These are phyloP conservation scores for Oostethus manadensis DNA, from an alignment of 2,113 vertebrate genomes.

Conservation along the genomic window DNA sequence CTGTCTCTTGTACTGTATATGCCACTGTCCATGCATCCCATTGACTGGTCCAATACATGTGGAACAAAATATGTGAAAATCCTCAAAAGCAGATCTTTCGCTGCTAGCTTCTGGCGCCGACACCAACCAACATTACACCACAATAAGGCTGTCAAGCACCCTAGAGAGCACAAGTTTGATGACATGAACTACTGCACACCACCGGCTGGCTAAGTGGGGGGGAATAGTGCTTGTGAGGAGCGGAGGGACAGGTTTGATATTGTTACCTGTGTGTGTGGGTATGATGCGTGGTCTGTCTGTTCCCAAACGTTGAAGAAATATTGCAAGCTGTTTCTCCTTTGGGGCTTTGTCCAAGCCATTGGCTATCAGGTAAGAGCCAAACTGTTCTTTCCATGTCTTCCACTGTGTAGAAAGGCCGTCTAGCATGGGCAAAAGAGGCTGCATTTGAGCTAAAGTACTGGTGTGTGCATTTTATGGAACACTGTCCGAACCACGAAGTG, in stretches of 20 bases:
- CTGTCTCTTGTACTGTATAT: neutral
- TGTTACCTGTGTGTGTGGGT: slow-evolving; percentile 59
- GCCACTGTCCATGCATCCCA: no score
- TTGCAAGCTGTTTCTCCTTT: slow-evolving; percentile 65
- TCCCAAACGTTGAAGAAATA: slow-evolving; percentile 61
- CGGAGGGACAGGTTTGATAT: slow-evolving; percentile 12
- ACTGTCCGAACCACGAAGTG: slow-evolving; percentile 1
- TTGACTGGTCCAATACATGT: no score
- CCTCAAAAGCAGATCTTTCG: no score
- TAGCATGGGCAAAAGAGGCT: slow-evolving; percentile 57
- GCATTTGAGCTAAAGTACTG: slow-evolving; percentile 45
- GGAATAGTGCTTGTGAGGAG: neutral
- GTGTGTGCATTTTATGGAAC: slow-evolving; percentile 17
- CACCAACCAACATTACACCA: no score
- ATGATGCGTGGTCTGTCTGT: slow-evolving; percentile 56
- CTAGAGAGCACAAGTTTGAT: no score
- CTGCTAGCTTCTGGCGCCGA: no score
- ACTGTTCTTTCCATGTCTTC: slow-evolving; percentile 64
- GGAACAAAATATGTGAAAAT: no score
- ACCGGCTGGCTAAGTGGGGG: neutral
- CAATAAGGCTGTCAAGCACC: no score
- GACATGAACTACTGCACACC: no score
- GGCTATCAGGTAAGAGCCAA: slow-evolving; percentile 60
- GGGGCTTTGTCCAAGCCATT: slow-evolving; percentile 65
- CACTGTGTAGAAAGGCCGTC: slow-evolving; percentile 51